Evolutionary conservation across 2,888 invertebrate species (phyloP).

Genomic region (Pardosa pseudoannulata): DNA sequence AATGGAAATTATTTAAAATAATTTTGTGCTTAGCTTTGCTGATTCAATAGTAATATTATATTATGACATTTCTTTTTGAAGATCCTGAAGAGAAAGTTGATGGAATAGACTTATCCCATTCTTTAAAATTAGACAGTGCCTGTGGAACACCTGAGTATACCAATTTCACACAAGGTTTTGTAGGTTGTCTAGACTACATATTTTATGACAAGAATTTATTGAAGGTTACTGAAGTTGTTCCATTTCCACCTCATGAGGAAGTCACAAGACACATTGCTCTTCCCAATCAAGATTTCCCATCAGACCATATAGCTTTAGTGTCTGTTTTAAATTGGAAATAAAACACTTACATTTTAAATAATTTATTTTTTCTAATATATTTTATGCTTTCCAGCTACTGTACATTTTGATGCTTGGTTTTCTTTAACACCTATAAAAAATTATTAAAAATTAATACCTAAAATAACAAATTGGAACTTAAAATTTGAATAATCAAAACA

Average conservation of each 20-base stretch:
- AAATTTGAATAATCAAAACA: no score
- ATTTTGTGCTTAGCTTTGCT: no score
- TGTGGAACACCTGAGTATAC: constrained; percentile 90
- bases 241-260: constrained; percentile 88
- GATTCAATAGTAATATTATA: no score
- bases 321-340: constrained; percentile 84
- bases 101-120: constrained; percentile 83
- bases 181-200: constrained; percentile 94
- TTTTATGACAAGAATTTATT: constrained; percentile 81
- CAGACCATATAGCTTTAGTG: constrained; percentile 93
- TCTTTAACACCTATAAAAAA: no score
- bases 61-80: constrained; percentile 69
- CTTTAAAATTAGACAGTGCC: constrained; percentile 84
- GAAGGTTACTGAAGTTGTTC: constrained; percentile 81
- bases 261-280: constrained; percentile 86
- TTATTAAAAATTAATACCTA: no score
- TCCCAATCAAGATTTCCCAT: constrained; percentile 93
- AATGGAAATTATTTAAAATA: no score
- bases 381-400: no score
- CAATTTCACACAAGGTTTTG: constrained; percentile 88
- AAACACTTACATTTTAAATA: neutral
- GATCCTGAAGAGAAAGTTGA: constrained; percentile 81
- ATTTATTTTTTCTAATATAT: neutral
- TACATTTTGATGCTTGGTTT: no score
- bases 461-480: no score